phyloP scores from a whole-genome alignment of 2,113 vertebrate species.

The Rhinogobius similis region DNA sequence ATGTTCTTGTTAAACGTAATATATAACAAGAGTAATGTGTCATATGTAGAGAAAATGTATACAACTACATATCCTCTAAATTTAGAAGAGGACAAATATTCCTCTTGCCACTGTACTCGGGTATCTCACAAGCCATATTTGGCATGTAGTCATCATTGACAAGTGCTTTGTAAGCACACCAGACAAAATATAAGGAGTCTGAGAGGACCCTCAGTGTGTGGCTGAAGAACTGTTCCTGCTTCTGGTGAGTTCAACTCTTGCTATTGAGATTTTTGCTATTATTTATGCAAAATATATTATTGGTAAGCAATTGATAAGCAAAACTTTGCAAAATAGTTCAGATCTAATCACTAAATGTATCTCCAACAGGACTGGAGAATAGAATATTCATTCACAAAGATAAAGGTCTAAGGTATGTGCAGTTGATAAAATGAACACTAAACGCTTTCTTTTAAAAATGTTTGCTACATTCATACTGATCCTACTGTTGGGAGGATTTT shows the following conservation, averaged over 20 bases:
- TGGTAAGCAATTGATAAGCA: no score
- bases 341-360: neutral
- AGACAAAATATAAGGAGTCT: constrained; percentile 42
- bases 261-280: neutral
- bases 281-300: neutral
- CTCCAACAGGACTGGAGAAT: constrained; percentile 40
- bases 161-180: constrained; percentile 46
- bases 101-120: constrained; percentile 9
- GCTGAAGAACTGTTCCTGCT: constrained; percentile 34
- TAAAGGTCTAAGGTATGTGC: constrained; percentile 28
- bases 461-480: no score
- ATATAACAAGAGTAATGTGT: neutral
- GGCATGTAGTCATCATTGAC: constrained; percentile 12
- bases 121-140: constrained; percentile 36
- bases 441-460: neutral
- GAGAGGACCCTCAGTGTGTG: constrained; percentile 19
- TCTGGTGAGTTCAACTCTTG: constrained; percentile 44
- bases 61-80: neutral
- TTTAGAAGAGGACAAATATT: constrained; percentile 20
- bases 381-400: constrained; percentile 15
- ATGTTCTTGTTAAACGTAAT: neutral
- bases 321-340: neutral
- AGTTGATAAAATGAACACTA: neutral
- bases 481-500: no score
- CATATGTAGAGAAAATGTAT: neutral